Percentiles rank a stretch among this genome's conserved stretches.
Conservation (phyloP, 2,797 vertebrate species). For the Stomatorhinus walkeri region DNA sequence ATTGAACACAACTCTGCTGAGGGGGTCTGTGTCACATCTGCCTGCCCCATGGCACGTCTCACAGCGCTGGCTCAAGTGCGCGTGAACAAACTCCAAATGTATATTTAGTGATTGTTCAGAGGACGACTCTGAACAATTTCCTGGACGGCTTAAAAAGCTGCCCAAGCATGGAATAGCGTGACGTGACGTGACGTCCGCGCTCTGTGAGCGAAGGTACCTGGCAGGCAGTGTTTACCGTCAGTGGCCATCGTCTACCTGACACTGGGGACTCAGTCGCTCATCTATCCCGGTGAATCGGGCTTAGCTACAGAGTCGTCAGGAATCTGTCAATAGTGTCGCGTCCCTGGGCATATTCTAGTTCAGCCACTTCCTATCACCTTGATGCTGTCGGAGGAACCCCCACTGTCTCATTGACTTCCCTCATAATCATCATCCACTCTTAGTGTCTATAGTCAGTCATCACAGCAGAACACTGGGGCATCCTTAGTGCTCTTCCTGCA, state of each 20-base stretch:
- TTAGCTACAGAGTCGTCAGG: neutral
- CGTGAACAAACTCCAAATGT: neutral
- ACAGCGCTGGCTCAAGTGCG: neutral
- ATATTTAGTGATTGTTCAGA: neutral
- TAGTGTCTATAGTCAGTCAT: neutral
- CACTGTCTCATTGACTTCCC: neutral
- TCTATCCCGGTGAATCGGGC: neutral
- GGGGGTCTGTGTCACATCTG: neutral
- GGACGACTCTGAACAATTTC: neutral
- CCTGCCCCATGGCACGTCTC: neutral
- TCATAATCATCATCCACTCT: neutral
- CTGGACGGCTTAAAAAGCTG: neutral
- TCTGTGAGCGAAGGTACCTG: neutral
- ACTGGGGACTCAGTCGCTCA: neutral
- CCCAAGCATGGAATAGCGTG: neutral
- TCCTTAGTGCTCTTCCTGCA: neutral
- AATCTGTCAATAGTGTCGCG: neutral
- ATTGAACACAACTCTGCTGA: neutral
- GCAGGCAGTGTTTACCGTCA: neutral
- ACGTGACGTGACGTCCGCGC: neutral
- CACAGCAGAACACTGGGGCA: neutral
- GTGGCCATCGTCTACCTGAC: neutral
- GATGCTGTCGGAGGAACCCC: neutral
- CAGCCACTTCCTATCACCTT: neutral
- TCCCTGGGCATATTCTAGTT: neutral